Conservation (phyloP, 2,797 vertebrate species). For the Pseudocheirus occidentalis region DNA sequence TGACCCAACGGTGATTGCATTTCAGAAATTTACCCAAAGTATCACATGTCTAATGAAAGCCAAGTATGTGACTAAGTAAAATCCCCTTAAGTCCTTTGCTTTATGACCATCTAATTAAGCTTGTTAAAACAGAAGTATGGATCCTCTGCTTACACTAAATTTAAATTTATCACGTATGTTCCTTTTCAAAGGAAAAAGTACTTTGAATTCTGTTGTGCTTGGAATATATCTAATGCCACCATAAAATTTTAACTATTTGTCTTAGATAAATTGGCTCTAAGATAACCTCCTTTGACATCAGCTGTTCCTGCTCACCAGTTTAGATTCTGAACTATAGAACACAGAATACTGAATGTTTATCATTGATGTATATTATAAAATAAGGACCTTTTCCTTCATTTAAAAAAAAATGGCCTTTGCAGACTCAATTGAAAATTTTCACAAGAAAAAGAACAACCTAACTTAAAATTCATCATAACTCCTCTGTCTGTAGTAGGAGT, state of each 20-base stretch:
- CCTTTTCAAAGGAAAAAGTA: background rate
- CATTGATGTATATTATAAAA: background rate
- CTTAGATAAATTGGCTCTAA: background rate
- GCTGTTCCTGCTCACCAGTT: background rate
- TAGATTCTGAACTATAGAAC: background rate
- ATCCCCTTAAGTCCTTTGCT: background rate
- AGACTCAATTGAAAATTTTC: background rate
- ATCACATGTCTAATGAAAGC: background rate
- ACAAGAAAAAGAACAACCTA: background rate
- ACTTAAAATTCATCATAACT: background rate
- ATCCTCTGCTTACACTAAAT: background rate
- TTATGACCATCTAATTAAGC: background rate
- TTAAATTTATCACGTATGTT: background rate
- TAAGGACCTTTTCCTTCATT: background rate
- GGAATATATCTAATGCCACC: background rate
- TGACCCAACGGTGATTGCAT: background rate
- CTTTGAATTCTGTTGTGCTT: background rate
- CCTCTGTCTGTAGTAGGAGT: background rate
- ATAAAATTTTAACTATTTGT: background rate
- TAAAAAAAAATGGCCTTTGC: background rate
- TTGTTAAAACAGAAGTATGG: background rate
- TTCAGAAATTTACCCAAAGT: background rate
- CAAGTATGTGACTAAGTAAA: background rate
- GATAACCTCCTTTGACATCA: background rate
- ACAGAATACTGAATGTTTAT: background rate